These are phyloP conservation scores for Andrena flavipes DNA, from an alignment of 2,888 invertebrate genomes.

Conservation along the genomic window DNA sequence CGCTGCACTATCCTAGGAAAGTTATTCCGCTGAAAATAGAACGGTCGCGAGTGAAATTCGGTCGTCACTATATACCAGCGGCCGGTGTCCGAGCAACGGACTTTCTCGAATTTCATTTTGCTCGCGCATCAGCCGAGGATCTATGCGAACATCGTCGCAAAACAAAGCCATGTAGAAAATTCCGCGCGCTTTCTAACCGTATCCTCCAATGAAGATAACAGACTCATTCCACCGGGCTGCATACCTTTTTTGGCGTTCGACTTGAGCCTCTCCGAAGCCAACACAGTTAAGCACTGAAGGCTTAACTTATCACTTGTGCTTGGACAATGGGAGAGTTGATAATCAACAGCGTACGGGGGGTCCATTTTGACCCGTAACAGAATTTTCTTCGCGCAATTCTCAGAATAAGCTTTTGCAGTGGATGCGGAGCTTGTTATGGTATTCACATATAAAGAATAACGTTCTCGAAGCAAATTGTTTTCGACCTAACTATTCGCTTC, in stretches of 20 bases:
- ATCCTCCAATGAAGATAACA: background rate
- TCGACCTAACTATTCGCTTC: too few species aligned
- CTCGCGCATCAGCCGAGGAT: slow-evolving; percentile 19
- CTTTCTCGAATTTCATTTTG: slow-evolving; percentile 66
- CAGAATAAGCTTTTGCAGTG: too few species aligned
- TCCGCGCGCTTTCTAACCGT: slow-evolving; percentile 47
- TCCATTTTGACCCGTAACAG: too few species aligned
- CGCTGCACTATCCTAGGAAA: slow-evolving; percentile 58
- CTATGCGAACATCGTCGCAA: slow-evolving; percentile 10
- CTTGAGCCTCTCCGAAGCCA: too few species aligned
- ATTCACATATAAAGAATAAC: too few species aligned
- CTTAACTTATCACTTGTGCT: too few species aligned
- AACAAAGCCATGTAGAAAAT: slow-evolving; percentile 23
- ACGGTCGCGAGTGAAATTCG: slow-evolving; percentile 61
- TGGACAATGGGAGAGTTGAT: too few species aligned
- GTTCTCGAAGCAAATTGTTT: too few species aligned
- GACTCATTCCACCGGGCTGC: background rate
- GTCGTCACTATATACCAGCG: slow-evolving; percentile 44
- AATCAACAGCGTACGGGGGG: too few species aligned
- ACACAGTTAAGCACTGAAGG: too few species aligned
- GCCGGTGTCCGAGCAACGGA: slow-evolving; percentile 21
- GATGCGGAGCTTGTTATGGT: too few species aligned
- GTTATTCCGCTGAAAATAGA: slow-evolving; percentile 63
- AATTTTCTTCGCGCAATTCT: too few species aligned
- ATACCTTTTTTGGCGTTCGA: background rate